Base-by-base conservation (phyloP, 2,888 invertebrate species). In the Ormyrus labotus region DNA sequence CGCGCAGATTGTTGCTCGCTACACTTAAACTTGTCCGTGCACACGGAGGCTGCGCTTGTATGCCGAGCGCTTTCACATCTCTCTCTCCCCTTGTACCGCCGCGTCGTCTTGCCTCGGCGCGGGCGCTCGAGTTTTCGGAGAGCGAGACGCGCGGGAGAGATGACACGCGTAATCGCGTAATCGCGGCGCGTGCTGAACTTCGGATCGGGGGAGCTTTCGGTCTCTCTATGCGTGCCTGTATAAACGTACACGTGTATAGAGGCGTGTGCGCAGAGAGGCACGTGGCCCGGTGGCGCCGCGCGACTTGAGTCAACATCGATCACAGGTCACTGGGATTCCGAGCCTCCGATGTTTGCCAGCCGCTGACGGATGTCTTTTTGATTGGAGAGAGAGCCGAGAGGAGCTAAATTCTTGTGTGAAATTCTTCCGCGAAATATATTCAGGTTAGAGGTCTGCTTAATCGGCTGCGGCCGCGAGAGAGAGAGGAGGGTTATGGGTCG, bases 101-200 rank as follows among this genome's bases (percentile, higher is more conserved):
- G 34, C 34, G 34, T 34, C 34, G 34, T 34, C 34, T 34, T 34
- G 34, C 34, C 34, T 34, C 34, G 34, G 2, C 34, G 2, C 34
- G 34, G 34, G 34, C 34, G 34, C 34, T 34, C 34, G 34, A 34
- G 34, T 34, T 34, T 34, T 34, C 47, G 11, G 63, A 61, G 65
- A 60, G 79, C 73, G 68, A 55, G 68, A 68, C 53, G 45, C n/a
- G 55, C 60, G 19, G n/a, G 60, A 77, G 78, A 74, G 81, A 87
- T 89, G 89, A 90, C 89, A 90, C 90, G 89, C 90, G 90, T 90
- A 90, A 90, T 90, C 90, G 90, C 89, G 88, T 90, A 90, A 90
- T 90, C 90, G 89, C 86, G 87, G 89, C 90, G 90, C 90, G 90
- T 90, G 90, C 89, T 87, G 86, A 87, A 89, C 87, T 89, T 89